A percentile compares a stretch with the other conserved stretches of the same genome.
These are phyloP conservation scores for Tanypteryx hageni DNA, from an alignment of 2,888 invertebrate species.

Conservation along the genomic window DNA sequence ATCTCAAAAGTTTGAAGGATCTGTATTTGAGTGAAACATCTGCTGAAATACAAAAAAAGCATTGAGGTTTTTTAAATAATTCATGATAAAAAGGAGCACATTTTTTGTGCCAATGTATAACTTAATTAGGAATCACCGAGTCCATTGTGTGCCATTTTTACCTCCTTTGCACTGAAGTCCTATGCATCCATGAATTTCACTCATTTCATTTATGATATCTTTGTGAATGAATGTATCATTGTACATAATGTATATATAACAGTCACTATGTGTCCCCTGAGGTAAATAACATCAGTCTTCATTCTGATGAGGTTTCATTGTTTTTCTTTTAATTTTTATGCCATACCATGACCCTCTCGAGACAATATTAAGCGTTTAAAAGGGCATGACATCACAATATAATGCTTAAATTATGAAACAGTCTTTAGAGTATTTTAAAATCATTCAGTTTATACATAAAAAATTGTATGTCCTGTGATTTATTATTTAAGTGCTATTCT, in stretches of 20 bases:
- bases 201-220: conserved; percentile 38
- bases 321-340: conserved; percentile 39
- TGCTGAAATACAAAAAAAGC: neutral
- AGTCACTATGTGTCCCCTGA: neutral
- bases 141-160: conserved; percentile 52
- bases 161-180: neutral
- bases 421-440: conserved; percentile 34
- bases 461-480: conserved; percentile 49
- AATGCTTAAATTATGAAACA: conserved; percentile 23
- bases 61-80: neutral
- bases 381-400: conserved; percentile 45
- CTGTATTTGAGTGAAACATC: neutral
- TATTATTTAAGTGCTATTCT: conserved; percentile 53
- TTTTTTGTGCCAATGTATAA: conserved; percentile 39
- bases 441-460: conserved; percentile 12
- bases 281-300: conserved; percentile 47
- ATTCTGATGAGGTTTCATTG: conserved; percentile 15
- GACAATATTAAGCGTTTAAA: conserved; percentile 55
- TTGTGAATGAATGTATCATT: conserved; percentile 35
- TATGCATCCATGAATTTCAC: conserved; percentile 35
- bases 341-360: conserved; percentile 55
- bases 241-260: conserved; percentile 54
- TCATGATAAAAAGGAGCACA: conserved; percentile 24
- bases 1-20: neutral
- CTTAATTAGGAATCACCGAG: neutral